A percentile compares a stretch with the other conserved stretches of the same genome.
Conservation (phyloP, 2,888 invertebrate species). For the Dolomedes plantarius region DNA sequence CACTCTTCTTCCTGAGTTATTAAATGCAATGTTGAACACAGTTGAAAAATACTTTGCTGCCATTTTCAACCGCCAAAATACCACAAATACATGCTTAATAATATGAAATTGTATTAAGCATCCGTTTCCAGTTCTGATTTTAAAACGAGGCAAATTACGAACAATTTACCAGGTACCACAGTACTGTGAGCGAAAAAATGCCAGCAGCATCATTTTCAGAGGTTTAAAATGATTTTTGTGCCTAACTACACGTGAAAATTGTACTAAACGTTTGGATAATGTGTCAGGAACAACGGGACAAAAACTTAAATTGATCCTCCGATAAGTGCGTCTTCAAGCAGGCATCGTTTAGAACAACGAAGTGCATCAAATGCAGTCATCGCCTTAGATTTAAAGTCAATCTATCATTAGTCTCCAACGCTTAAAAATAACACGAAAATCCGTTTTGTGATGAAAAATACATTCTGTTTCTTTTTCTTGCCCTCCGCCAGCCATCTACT, state of each 20-base stretch:
- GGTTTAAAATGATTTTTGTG: constrained; percentile 26
- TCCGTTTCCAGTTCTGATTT: too few species aligned
- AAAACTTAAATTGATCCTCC: constrained; percentile 35
- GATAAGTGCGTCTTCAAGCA: neutral
- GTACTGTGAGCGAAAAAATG: neutral
- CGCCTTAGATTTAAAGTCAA: neutral
- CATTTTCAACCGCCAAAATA: too few species aligned
- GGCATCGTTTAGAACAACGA: too few species aligned
- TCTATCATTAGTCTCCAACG: neutral
- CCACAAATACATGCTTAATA: too few species aligned
- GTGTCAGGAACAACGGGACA: constrained; percentile 26
- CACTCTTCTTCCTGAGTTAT: too few species aligned
- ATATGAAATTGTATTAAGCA: too few species aligned
- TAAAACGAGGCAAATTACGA: neutral
- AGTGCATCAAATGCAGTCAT: too few species aligned
- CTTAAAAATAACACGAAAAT: neutral
- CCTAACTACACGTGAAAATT: constrained; percentile 61
- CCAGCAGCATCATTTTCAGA: constrained; percentile 13
- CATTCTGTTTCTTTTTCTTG: too few species aligned
- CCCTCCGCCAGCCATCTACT: too few species aligned
- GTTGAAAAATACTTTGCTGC: too few species aligned
- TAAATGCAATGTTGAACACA: too few species aligned
- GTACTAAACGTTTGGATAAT: constrained; percentile 39
- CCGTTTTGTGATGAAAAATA: too few species aligned
- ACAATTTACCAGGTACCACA: neutral